phyloP scores from a whole-genome alignment of 1,140 invertebrate species.

The Rhynchophorus ferrugineus region DNA sequence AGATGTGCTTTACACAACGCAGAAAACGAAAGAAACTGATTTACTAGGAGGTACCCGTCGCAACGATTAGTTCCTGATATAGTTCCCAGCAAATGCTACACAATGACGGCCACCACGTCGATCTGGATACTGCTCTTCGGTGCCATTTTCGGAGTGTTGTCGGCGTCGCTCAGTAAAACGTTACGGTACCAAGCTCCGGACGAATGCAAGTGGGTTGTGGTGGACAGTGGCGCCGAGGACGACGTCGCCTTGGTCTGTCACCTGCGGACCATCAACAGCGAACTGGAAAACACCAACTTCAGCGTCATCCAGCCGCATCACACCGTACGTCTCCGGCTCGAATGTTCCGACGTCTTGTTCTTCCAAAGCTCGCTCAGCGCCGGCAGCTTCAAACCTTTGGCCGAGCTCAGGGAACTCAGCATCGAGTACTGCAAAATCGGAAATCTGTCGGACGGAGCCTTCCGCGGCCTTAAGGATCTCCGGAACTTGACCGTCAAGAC shows the following conservation, averaged over 20 bases:
- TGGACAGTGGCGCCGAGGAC: constrained; percentile 49
- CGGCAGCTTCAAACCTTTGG: constrained; percentile 73
- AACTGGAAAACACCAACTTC: constrained; percentile 83
- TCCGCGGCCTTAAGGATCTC: constrained; percentile 70
- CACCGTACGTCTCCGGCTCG: constrained; percentile 68
- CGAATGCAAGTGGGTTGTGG: constrained; percentile 73
- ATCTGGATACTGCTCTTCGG: constrained; percentile 51
- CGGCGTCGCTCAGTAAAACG: constrained; percentile 60
- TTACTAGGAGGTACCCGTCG: no score
- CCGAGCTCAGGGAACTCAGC: constrained; percentile 72
- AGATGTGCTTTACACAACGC: no score
- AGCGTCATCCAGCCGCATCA: constrained; percentile 82
- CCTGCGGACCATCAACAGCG: constrained; percentile 77
- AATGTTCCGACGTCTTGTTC: constrained; percentile 77
- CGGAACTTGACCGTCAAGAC: constrained; percentile 79
- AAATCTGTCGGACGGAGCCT: constrained; percentile 76
- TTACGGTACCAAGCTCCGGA: constrained; percentile 73
- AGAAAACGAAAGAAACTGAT: no score
- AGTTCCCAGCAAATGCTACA: not conserved
- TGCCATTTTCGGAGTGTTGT: constrained; percentile 59
- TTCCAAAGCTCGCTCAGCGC: constrained; percentile 80
- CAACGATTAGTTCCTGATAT: not conserved
- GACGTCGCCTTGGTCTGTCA: constrained; percentile 73
- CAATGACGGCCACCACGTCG: constrained; percentile 36
- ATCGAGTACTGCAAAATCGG: constrained; percentile 88